Base-by-base conservation (phyloP, 2,113 vertebrate species). In the Eira barbara region DNA sequence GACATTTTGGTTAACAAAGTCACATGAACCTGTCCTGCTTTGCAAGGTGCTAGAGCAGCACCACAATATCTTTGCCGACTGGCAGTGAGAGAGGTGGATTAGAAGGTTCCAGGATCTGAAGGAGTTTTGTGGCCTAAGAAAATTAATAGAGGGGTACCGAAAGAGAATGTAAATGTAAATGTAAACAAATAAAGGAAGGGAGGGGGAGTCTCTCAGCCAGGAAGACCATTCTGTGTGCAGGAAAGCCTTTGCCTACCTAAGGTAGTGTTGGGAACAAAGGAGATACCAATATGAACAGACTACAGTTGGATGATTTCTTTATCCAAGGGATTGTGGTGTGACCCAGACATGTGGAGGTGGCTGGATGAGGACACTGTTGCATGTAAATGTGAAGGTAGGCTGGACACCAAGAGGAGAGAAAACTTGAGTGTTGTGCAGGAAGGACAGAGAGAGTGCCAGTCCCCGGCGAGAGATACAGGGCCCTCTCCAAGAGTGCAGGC, bases 241-340 rank as follows among this genome's bases (percentile, higher is more conserved):
- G 49, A 78, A 39, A 45, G 57, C 57, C 93, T 71, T 2, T 3
- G 55, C 36, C 89, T 63, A 3, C 52, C 39, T 49, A 39, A 65
- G 31, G n/a, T 36, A 69, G 65, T n/a, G 6, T 31, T 29, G 55
- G 45, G 78, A 94, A 97, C 94, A 97, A 97, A 98, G 81, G 82
- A 42, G 88, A 82, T 18, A 49, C 7, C 67, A 74, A 7, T 21
- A 42, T 34, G 4, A 65, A 69, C 23, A 87, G 49, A 36, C 47
- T 10, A 13, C 13, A 45, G 42, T 3, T 65, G 45, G 74, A 25
- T 73, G 42, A 49, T 59, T 79, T 92, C 90, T 97, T 85, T 73
- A 59, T 69, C 65, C 59, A 34, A 86, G 59, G 47, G 31, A 73
- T 2, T 47, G 25, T 8, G 81, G 61, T n/a, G 45, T 61, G 42